These are phyloP conservation scores for Alviniconcha strummeri DNA, from an alignment of 2,888 invertebrate species.

Conservation along the genomic window DNA sequence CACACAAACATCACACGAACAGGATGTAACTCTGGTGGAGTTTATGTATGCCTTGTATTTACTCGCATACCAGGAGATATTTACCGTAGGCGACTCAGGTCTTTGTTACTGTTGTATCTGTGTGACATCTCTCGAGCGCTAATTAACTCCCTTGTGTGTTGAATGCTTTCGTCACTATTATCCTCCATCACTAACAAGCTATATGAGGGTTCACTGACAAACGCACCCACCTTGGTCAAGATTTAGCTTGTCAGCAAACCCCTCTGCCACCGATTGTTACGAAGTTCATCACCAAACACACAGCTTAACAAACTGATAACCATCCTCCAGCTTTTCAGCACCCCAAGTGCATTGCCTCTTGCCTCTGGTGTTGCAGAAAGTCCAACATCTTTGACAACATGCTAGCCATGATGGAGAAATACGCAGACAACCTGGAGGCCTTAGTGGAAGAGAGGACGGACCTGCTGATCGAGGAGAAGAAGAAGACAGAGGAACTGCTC, in stretches of 20 bases:
- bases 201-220: background rate
- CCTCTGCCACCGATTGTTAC: background rate
- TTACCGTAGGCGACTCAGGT: too few relatives aligned
- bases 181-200: background rate
- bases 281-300: background rate
- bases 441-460: slow-evolving; percentile 95
- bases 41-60: too few relatives aligned
- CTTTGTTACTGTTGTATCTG: too few relatives aligned
- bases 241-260: background rate
- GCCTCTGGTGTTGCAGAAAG: slow-evolving; percentile 79
- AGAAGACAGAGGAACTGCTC: slow-evolving; percentile 94
- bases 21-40: too few relatives aligned
- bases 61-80: too few relatives aligned
- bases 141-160: too few relatives aligned
- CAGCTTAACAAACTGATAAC: background rate
- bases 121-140: too few relatives aligned
- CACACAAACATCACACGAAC: too few relatives aligned
- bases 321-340: background rate
- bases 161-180: background rate
- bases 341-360: too few relatives aligned
- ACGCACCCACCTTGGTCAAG: background rate
- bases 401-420: slow-evolving; percentile 98
- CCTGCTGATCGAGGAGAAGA: slow-evolving; percentile 94
- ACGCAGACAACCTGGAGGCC: slow-evolving; percentile 94
- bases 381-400: slow-evolving; percentile 98